These are phyloP conservation scores for Dynastes maya DNA, from an alignment of 2,888 invertebrate species.

Conservation along the genomic window DNA sequence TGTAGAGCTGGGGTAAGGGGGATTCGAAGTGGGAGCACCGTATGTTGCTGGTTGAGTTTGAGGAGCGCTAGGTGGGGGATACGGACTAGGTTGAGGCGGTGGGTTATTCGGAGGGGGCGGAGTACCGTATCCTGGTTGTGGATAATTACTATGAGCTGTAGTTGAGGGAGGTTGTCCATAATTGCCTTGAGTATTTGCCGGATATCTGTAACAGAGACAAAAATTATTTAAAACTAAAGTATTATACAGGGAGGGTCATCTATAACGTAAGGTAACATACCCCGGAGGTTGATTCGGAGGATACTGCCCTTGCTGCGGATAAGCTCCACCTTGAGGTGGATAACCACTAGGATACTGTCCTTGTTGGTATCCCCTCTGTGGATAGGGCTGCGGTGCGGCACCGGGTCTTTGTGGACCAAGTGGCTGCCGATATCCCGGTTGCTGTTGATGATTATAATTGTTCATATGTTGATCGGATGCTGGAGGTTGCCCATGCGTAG, in stretches of 20 bases:
- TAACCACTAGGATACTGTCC: slow-evolving; percentile 78
- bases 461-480: slow-evolving; percentile 69
- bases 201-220: slow-evolving; percentile 68
- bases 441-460: slow-evolving; percentile 69
- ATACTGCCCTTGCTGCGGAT: slow-evolving; percentile 79
- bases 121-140: slow-evolving; percentile 71
- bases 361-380: slow-evolving; percentile 80
- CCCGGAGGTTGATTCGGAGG: slow-evolving; percentile 80
- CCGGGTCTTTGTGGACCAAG: slow-evolving; percentile 75
- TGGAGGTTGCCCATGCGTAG: slow-evolving; percentile 66
- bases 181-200: slow-evolving; percentile 73
- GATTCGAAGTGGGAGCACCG: slow-evolving; percentile 66
- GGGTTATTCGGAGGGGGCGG: slow-evolving; percentile 66
- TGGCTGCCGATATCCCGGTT: slow-evolving; percentile 72
- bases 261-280: background rate
- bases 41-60: slow-evolving; percentile 65
- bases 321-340: slow-evolving; percentile 78
- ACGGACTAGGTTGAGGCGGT: slow-evolving; percentile 58
- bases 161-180: slow-evolving; percentile 78
- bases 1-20: slow-evolving; percentile 63
- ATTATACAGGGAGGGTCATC: too few relatives aligned
- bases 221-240: background rate
- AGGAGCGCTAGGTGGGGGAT: slow-evolving; percentile 35
- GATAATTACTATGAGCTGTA: slow-evolving; percentile 74
- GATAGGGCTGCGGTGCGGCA: slow-evolving; percentile 78